Percentiles rank a stretch among this genome's conserved stretches.
phyloP scores from a whole-genome alignment of 92 coral and sea anemone genomes.

The Metridium senile region DNA sequence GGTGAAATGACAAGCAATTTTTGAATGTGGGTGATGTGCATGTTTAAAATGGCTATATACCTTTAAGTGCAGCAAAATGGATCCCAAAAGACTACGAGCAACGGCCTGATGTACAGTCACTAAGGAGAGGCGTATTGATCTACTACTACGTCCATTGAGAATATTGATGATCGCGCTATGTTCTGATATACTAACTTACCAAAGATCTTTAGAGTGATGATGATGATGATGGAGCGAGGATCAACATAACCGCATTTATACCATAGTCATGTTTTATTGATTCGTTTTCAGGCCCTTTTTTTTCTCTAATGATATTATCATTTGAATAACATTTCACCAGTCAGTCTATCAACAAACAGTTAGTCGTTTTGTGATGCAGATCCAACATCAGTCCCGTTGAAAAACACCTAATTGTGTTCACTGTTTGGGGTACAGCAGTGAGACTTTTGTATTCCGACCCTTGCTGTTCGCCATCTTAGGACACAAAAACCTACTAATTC shows the following conservation, averaged over 20 bases:
- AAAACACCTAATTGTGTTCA: not conserved
- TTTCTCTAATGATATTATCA: not conserved
- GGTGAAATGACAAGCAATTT: no score
- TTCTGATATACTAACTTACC: no score
- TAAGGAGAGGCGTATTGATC: no score
- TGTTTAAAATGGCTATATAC: no score
- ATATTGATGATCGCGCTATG: no score
- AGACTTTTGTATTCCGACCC: not conserved
- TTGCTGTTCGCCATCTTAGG: not conserved
- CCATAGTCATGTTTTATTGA: conserved; percentile 1
- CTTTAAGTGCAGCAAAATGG: no score
- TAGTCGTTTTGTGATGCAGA: not conserved
- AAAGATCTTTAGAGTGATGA: no score
- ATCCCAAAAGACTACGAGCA: no score
- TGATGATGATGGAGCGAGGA: no score
- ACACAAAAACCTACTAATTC: not conserved
- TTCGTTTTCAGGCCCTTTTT: not conserved
- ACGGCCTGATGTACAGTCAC: no score
- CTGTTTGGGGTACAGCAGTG: not conserved
- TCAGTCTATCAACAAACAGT: not conserved
- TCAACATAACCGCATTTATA: not conserved
- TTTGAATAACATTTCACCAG: conserved; percentile 1
- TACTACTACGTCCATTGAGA: no score
- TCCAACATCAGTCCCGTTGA: not conserved
- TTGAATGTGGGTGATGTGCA: no score